Base-by-base conservation (phyloP, 2,113 vertebrate species). In the Amblyopsis rosae region DNA sequence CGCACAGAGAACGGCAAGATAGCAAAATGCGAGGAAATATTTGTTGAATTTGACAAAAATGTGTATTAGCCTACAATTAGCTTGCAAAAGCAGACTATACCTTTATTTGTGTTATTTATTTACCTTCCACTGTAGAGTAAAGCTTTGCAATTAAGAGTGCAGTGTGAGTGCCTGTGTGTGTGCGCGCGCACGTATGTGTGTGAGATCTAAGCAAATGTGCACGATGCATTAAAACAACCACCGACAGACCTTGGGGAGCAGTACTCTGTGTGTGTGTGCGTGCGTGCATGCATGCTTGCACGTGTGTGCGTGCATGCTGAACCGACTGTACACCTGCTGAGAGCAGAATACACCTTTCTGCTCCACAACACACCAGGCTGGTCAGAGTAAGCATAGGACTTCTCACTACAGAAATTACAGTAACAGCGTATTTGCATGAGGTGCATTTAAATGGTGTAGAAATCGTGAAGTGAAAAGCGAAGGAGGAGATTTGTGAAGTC, bases 211-310 rank as follows among this genome's bases (percentile, higher is more conserved):
- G 58, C 0, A 6, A 57, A 56, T 56, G 60, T 70, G 69, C 51
- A 62, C 76, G 72, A 80, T 62, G 76, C 32, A 16, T 72, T 69
- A 86, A 17, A 83, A 26, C 26, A 26, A 26, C 26, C 61, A 61
- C 48, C 41, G 19, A 33, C 49, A 16, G 78, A 74, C 77, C 55
- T 48, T 72, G 60, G 67, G 69, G 79, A 79, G 69, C 66, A 60
- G 45, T 41, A 70, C 46, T 59, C 57, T 15, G 59, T 8, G 26
- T 46, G 3, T 11, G 17, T 47, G 60, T 72, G 77, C 12, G 54
- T 41, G 58, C 13, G 32, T 45, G 58, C 33, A 11, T 41, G 58
- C 33, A 8, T 41, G 58, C 8, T 49, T 53, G 12, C 12, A 19
- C 45, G 19, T 60, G 48, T 41, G 15, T 33, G 17, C 47, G 51